These are phyloP conservation scores for Streptopelia turtur DNA, from an alignment of 2,797 vertebrate species.

Conservation along the genomic window DNA sequence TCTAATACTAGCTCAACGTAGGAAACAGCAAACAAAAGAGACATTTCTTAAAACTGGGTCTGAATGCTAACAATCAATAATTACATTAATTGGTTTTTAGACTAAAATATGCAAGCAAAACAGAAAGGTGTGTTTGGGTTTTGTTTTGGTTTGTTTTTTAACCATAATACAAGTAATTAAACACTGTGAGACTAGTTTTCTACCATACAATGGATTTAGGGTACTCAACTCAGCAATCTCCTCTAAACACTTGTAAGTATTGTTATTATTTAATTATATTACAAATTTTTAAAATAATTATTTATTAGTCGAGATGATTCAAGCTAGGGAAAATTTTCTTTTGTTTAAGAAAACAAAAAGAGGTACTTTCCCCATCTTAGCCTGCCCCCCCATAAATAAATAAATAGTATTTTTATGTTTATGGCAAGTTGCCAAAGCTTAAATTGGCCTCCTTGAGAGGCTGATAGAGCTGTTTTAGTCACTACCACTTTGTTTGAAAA, in stretches of 20 bases:
- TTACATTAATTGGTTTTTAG: not conserved
- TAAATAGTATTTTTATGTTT: constrained; percentile 61
- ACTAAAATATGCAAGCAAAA: constrained; percentile 51
- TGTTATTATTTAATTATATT: constrained; percentile 51
- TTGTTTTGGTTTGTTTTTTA: not conserved
- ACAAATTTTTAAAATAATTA: constrained; percentile 12
- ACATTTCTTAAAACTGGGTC: not conserved
- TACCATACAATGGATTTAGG: not conserved
- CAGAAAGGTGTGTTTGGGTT: not conserved
- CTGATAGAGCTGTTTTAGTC: constrained; percentile 51
- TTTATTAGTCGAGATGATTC: constrained; percentile 34
- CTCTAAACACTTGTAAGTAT: constrained; percentile 43
- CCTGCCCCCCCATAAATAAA: not conserved
- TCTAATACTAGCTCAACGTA: not conserved
- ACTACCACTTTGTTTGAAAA: constrained; percentile 69
- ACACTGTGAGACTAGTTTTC: not conserved
- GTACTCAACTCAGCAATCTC: not conserved
- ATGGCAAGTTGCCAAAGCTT: constrained; percentile 70
- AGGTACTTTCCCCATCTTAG: not conserved
- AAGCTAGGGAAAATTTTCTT: not conserved
- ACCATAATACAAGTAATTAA: not conserved
- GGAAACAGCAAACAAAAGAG: not conserved
- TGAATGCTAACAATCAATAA: not conserved
- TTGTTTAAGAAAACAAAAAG: constrained; percentile 26
- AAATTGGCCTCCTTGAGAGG: constrained; percentile 61